A percentile compares a stretch with the other conserved stretches of the same genome.
phyloP scores from a whole-genome alignment of 1,140 invertebrate genomes.

The Cryptotermes secundus region DNA sequence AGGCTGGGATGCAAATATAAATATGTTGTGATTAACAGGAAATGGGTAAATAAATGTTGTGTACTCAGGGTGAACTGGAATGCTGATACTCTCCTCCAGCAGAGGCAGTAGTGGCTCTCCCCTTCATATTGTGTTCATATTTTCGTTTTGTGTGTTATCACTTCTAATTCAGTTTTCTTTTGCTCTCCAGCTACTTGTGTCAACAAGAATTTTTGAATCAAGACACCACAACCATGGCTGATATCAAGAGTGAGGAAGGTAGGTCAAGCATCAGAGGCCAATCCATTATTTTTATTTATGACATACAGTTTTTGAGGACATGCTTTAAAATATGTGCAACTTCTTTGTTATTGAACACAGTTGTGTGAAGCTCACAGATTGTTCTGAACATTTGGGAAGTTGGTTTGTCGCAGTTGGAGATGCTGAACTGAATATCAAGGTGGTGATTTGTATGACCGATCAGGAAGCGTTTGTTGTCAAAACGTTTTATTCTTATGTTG shows the following conservation, averaged over 20 bases:
- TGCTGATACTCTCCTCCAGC: background rate
- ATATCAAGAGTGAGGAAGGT: background rate
- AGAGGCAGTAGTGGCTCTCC: background rate
- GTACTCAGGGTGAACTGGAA: background rate
- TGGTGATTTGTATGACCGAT: too few species aligned
- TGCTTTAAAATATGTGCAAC: too few species aligned
- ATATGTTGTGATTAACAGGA: background rate
- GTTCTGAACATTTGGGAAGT: too few species aligned
- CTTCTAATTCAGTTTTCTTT: background rate
- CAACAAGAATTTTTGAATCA: background rate
- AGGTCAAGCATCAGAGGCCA: background rate
- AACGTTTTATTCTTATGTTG: too few species aligned
- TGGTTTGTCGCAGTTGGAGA: too few species aligned
- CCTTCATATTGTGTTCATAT: background rate
- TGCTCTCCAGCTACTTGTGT: background rate
- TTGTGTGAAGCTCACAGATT: too few species aligned
- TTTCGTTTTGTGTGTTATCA: background rate
- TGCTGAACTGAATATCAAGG: too few species aligned
- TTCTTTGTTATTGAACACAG: too few species aligned
- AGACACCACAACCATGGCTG: background rate
- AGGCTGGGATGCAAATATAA: background rate
- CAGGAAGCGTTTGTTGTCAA: too few species aligned
- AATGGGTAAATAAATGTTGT: background rate
- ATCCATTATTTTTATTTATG: too few species aligned
- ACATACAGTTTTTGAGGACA: too few species aligned